phyloP scores from a whole-genome alignment of 2,113 vertebrate genomes.

The Hepsetus odoe region DNA sequence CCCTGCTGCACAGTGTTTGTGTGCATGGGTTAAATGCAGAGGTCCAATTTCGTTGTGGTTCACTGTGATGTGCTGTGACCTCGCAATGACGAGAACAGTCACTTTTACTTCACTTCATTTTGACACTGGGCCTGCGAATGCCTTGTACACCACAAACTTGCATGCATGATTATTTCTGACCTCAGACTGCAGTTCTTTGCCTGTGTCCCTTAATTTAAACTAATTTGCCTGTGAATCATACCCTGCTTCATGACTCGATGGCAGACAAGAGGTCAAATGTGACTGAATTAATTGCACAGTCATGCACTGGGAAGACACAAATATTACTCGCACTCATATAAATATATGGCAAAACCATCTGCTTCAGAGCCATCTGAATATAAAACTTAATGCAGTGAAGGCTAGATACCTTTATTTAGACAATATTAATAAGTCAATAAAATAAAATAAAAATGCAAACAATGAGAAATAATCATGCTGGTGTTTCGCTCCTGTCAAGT shows the following conservation, averaged over 20 bases:
- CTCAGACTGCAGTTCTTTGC: background rate
- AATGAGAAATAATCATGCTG: conserved; percentile 1
- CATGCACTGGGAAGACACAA: background rate
- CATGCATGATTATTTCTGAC: background rate
- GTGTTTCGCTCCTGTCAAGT: background rate
- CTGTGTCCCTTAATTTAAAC: conserved; percentile 10
- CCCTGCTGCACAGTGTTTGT: no score
- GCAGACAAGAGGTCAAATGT: conserved; percentile 45
- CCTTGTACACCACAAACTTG: background rate
- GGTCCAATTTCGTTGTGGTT: no score
- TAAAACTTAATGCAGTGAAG: background rate
- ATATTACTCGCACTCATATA: background rate
- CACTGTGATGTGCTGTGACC: no score
- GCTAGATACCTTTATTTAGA: background rate
- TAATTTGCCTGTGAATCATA: conserved; percentile 23
- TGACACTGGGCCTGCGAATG: conserved; percentile 1
- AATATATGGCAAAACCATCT: background rate
- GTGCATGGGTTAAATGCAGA: no score
- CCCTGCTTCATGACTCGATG: conserved; percentile 23
- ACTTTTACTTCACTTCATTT: no score
- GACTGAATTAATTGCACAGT: conserved; percentile 23
- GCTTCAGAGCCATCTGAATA: background rate
- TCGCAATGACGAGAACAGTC: no score
- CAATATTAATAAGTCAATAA: background rate
- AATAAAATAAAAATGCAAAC: background rate